Percentiles rank a stretch among this genome's conserved stretches.
Conservation (phyloP, 2,113 vertebrate genomes). For the Esox niger region DNA sequence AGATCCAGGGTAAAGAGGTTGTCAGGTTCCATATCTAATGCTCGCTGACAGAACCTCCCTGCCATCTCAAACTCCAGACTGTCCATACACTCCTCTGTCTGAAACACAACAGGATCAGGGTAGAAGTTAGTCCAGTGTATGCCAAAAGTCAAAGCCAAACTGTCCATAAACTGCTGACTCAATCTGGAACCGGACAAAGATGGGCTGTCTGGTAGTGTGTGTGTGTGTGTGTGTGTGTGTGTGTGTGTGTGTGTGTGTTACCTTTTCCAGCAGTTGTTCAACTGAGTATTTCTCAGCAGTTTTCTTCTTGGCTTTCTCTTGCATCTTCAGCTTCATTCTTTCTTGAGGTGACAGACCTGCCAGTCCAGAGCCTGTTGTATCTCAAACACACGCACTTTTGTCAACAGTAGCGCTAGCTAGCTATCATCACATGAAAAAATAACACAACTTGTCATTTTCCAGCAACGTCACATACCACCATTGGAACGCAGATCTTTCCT, state of each 20-base stretch:
- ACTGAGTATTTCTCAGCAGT: conserved; percentile 74
- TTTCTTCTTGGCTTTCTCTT: conserved; percentile 77
- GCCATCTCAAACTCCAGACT: conserved; percentile 80
- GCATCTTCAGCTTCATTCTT: conserved; percentile 74
- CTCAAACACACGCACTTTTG: background rate
- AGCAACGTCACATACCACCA: conserved; percentile 48
- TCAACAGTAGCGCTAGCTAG: background rate
- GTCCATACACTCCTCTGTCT: conserved; percentile 78
- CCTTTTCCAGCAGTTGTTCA: conserved; percentile 75
- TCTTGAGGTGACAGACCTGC: conserved; percentile 68
- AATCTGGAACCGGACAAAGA: conserved; percentile 55
- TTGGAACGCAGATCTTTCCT: conserved; percentile 60
- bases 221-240: too few relatives aligned
- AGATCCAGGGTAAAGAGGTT: conserved; percentile 75
- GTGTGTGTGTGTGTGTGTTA: conserved; percentile 20
- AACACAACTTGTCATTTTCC: background rate
- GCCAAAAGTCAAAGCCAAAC: conserved; percentile 78
- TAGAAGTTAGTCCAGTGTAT: too few relatives aligned
- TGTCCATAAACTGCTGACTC: conserved; percentile 72
- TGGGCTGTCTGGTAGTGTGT: background rate
- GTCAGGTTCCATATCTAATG: conserved; percentile 72
- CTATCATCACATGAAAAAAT: background rate
- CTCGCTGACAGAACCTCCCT: conserved; percentile 75
- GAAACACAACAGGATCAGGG: conserved; percentile 18
- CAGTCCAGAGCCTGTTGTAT: conserved; percentile 32